phyloP scores from a whole-genome alignment of 35 echinoderm and acorn worm genomes.

The Hemicentrotus pulcherrimus region DNA sequence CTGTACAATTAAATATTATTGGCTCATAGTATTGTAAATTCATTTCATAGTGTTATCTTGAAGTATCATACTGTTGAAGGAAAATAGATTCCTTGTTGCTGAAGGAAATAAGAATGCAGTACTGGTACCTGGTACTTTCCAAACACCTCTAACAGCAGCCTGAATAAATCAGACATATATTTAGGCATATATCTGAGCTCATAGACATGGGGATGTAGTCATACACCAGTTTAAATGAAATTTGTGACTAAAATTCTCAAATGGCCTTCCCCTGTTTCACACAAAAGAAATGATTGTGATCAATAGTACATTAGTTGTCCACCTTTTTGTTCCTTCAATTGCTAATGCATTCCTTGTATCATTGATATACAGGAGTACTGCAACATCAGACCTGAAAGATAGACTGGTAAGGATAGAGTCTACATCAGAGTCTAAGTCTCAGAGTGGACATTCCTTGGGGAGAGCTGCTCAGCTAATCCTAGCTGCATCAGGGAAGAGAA shows the following conservation, averaged over 20 bases:
- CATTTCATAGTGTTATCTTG: too few relatives aligned
- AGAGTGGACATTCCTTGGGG: slow-evolving; percentile 59
- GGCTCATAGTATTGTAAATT: too few relatives aligned
- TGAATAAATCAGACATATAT: too few relatives aligned
- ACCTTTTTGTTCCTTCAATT: neutral
- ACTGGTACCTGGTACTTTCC: too few relatives aligned
- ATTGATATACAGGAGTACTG: neutral
- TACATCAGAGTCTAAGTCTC: slow-evolving; percentile 61
- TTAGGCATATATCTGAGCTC: too few relatives aligned
- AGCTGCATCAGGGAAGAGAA: slow-evolving; percentile 51
- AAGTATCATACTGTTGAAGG: too few relatives aligned
- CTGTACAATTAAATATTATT: too few relatives aligned
- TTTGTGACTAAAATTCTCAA: neutral
- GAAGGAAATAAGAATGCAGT: too few relatives aligned
- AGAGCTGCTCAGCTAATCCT: slow-evolving; percentile 71
- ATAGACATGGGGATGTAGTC: too few relatives aligned
- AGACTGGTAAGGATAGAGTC: slow-evolving; percentile 69
- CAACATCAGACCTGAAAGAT: slow-evolving; percentile 59
- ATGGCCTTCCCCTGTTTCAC: neutral
- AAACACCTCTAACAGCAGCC: too few relatives aligned
- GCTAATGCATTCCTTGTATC: neutral
- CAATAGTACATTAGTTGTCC: neutral
- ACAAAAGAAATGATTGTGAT: neutral
- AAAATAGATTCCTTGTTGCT: too few relatives aligned
- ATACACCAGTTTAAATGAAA: neutral